Conservation (phyloP, 2,113 vertebrate genomes). For the Tenrec ecaudatus region DNA sequence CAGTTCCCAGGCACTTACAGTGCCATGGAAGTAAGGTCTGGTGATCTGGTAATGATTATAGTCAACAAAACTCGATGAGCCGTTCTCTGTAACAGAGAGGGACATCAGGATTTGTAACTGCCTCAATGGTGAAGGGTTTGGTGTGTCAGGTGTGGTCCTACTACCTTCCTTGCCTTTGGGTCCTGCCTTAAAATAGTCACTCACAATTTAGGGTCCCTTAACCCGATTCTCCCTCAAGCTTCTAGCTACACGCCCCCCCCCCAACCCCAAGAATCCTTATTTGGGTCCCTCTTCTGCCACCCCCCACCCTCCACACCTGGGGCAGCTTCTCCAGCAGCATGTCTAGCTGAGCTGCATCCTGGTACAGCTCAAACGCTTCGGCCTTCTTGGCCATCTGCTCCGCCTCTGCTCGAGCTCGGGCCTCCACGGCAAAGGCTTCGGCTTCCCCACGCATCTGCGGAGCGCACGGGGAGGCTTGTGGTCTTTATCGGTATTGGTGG, state of each 20-base stretch:
- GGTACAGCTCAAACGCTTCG: constrained; percentile 93
- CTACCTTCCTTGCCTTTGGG: not conserved
- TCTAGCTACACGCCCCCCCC: not conserved
- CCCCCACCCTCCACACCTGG: constrained; percentile 83
- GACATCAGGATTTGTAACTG: not conserved
- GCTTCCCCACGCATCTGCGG: constrained; percentile 93
- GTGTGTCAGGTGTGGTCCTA: not conserved
- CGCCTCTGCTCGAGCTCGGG: constrained; percentile 92
- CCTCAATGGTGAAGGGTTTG: not conserved
- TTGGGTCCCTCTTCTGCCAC: not conserved
- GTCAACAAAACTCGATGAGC: not conserved
- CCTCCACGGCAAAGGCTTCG: constrained; percentile 91
- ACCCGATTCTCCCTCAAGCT: not conserved
- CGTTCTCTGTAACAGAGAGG: not conserved
- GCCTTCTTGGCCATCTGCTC: constrained; percentile 96
- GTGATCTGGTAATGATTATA: not conserved
- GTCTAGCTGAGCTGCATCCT: constrained; percentile 95
- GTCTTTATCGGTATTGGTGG: not conserved
- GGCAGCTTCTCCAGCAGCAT: constrained; percentile 96
- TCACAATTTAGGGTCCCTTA: not conserved
- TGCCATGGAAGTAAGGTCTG: not conserved
- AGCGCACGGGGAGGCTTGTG: not conserved
- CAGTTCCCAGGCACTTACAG: not conserved
- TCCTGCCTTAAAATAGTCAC: not conserved
- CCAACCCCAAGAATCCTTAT: not conserved